phyloP scores from a whole-genome alignment of 2,888 invertebrate species.

The Leptinotarsa rubiginosa region DNA sequence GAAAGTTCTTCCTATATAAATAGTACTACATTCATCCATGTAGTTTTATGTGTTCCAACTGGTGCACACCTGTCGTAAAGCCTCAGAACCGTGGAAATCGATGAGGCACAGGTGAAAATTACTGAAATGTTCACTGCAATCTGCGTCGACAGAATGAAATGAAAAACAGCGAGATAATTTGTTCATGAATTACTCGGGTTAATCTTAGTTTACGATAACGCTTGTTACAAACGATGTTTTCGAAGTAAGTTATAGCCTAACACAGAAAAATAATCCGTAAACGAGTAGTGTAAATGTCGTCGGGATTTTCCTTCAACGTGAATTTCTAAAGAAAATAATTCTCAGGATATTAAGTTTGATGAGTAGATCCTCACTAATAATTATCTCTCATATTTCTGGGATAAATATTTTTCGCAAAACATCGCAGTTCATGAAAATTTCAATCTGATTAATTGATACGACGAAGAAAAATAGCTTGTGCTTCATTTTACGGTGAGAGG shows the following conservation, averaged over 20 bases:
- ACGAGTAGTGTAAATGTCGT: background rate
- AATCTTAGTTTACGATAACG: slow-evolving; percentile 34
- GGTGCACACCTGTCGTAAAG: slow-evolving; percentile 58
- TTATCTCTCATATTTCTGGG: too few species aligned
- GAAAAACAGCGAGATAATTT: slow-evolving; percentile 34
- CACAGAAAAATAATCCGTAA: background rate
- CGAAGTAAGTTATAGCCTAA: slow-evolving; percentile 2
- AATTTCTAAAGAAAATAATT: background rate
- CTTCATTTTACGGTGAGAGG: too few species aligned
- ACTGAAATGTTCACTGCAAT: slow-evolving; percentile 38
- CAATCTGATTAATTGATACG: too few species aligned
- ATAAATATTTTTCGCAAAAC: too few species aligned
- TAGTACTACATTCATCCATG: slow-evolving; percentile 41
- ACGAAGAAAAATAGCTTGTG: too few species aligned
- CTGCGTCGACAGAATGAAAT: slow-evolving; percentile 18
- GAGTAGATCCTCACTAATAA: too few species aligned
- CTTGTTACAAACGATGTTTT: slow-evolving; percentile 2
- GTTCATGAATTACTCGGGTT: slow-evolving; percentile 40
- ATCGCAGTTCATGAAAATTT: too few species aligned
- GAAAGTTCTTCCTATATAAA: slow-evolving; percentile 47
- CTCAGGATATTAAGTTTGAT: too few species aligned
- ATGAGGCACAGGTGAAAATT: slow-evolving; percentile 57
- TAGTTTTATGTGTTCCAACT: slow-evolving; percentile 58
- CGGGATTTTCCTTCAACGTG: background rate
- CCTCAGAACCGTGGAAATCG: slow-evolving; percentile 54